A percentile compares a stretch with the other conserved stretches of the same genome.
phyloP scores from a whole-genome alignment of 2,797 vertebrate genomes.

The Picus viridis region DNA sequence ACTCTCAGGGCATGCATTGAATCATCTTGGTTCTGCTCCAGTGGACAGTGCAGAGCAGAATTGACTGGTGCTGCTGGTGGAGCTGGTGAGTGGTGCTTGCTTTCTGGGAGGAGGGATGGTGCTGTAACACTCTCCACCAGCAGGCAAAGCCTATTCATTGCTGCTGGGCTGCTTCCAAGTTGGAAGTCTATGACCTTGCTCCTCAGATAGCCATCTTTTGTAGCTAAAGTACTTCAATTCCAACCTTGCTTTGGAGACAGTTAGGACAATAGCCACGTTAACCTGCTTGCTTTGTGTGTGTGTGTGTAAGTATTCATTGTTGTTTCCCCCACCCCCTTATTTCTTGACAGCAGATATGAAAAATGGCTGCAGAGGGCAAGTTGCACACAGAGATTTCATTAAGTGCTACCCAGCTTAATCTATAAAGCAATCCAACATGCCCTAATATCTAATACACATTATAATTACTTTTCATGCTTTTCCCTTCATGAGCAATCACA shows the following conservation, averaged over 20 bases:
- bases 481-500: constrained; percentile 55
- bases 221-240: not conserved
- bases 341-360: not conserved
- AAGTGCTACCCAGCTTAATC: constrained; percentile 34
- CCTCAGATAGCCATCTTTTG: not conserved
- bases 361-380: not conserved
- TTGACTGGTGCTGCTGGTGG: not conserved
- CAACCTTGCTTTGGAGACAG: not conserved
- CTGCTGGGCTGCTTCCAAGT: not conserved
- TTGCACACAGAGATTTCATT: not conserved
- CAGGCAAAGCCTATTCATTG: not conserved
- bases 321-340: not conserved
- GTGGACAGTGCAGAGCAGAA: not conserved
- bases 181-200: not conserved
- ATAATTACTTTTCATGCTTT: constrained; percentile 64
- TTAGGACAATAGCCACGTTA: not conserved
- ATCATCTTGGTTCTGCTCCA: not conserved
- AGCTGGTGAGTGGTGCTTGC: not conserved
- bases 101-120: not conserved
- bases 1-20: not conserved
- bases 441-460: constrained; percentile 52
- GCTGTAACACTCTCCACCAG: not conserved
- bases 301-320: not conserved
- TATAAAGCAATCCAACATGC: constrained; percentile 56
- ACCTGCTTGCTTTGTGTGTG: not conserved